Evolutionary conservation across 2,888 invertebrate genomes (phyloP), one percentile per base, ranked within the genome.

Genomic region (Drosophila paucipuncta): DNA sequence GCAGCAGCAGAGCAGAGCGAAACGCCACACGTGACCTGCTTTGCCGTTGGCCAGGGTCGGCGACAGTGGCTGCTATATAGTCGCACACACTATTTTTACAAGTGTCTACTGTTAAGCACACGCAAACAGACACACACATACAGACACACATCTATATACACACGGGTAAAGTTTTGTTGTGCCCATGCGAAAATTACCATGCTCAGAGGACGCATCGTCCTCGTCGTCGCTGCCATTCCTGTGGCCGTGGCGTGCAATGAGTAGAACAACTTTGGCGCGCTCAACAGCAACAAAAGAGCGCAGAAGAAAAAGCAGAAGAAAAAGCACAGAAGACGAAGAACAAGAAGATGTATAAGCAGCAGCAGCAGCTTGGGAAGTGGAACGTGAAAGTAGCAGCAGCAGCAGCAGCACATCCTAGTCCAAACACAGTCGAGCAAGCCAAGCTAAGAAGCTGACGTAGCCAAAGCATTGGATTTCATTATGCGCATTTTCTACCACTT

Each of bases 401-500:
- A 71, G 7, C 28, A 30, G 59, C 30, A 31, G 59, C 80, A 69
- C 75, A 39, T 57, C 6, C 13, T 39, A 37, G 64, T 41, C 60
- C 47, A 53, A 69, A 61, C 57, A 70, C 62, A 76, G 49, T 71
- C 74, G 73, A 69, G 64, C 68, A 63, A 65, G 61, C 59, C 71
- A 66, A 76, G 89, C 64, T 76, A 84, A 89, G 83, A 88, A 88
- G 87, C 89, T 80, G 83, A 77, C 76, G 73, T 82, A 65, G 90
- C 80, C 83, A 72, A 68, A 69, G 78, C 79, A 78, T 78, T 84
- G 91, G 89, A 90, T 88, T 88, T 88, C 87, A 88, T 88, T 88
- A 90, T 88, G 87, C 91, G 84, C 91, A 90, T 88, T 90, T 90
- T 89, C 84, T 71, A 86, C 82, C 80, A 86, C 80, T 82, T 82